Evolutionary conservation across 2,888 invertebrate genomes (phyloP).

Genomic region (Netelia fuscicornis): DNA sequence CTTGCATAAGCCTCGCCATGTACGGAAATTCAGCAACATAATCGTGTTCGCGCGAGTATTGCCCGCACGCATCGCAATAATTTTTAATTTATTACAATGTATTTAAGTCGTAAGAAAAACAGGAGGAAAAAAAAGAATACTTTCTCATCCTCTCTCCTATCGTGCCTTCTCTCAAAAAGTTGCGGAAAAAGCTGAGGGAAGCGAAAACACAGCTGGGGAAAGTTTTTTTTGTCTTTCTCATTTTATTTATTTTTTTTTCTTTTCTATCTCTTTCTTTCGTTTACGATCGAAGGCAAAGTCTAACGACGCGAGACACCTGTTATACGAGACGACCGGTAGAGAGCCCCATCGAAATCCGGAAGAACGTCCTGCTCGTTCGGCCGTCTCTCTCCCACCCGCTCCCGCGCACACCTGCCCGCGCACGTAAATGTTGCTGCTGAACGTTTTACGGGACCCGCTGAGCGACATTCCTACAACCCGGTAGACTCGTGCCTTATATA

Average conservation of each 20-base stretch:
- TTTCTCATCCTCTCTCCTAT: conserved; percentile 3
- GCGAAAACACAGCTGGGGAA: background rate
- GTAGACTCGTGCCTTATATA: conserved; percentile 42
- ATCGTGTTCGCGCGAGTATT: conserved; percentile 6
- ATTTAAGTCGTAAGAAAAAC: background rate
- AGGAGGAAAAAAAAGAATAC: background rate
- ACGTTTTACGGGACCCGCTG: conserved; percentile 56
- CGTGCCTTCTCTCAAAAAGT: background rate
- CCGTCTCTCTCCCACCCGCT: conserved; percentile 14
- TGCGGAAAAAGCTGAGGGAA: background rate
- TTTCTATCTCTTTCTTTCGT: background rate
- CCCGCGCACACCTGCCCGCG: conserved; percentile 17
- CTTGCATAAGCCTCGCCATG: conserved; percentile 71
- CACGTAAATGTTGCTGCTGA: conserved; percentile 54
- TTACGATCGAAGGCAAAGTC: conserved; percentile 11
- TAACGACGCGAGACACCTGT: conserved; percentile 48
- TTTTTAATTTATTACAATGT: conserved; percentile 33
- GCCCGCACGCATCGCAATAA: conserved; percentile 39
- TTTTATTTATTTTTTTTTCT: conserved; percentile 4
- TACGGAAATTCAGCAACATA: conserved; percentile 45
- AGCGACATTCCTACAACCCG: conserved; percentile 69
- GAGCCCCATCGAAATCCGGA: conserved; percentile 56
- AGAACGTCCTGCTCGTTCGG: conserved; percentile 32
- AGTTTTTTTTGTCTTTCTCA: conserved; percentile 10
- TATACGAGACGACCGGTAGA: conserved; percentile 28